These are phyloP conservation scores for Aproaerema taeniolella DNA, from an alignment of 2,888 invertebrate species.

Conservation along the genomic window DNA sequence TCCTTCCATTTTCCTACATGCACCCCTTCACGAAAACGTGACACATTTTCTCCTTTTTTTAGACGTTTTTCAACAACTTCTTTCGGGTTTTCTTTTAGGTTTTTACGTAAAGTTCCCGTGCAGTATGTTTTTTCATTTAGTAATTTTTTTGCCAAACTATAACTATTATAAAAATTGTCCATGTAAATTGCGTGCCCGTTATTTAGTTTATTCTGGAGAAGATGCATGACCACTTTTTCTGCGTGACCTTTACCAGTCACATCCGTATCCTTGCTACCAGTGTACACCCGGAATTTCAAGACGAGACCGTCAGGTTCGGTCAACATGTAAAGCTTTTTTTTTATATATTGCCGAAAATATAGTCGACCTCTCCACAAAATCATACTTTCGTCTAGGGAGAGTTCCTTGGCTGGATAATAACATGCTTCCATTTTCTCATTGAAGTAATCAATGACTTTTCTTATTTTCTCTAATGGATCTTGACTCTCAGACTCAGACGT, in stretches of 20 bases:
- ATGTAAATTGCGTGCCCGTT: constrained; percentile 12
- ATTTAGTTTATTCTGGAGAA: constrained; percentile 2
- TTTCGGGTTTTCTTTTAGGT: not conserved
- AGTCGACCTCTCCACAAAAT: constrained; percentile 27
- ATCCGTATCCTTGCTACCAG: constrained; percentile 20
- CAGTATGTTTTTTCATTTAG: constrained; percentile 6
- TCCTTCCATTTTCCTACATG: not conserved
- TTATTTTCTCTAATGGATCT: constrained; percentile 4
- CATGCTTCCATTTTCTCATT: constrained; percentile 12
- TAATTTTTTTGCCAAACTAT: constrained; percentile 2
- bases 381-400: constrained; percentile 12
- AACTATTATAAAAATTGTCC: constrained; percentile 13
- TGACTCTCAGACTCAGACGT: not conserved
- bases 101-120: not conserved
- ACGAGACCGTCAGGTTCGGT: constrained; percentile 30
- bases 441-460: constrained; percentile 10
- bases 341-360: constrained; percentile 33
- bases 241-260: constrained; percentile 11
- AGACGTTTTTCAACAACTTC: not conserved
- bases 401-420: constrained; percentile 10
- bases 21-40: not conserved
- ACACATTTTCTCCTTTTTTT: not conserved
- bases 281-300: constrained; percentile 19
- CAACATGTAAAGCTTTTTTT: constrained; percentile 38
- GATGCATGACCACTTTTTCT: constrained; percentile 9